Evolutionary conservation across 2,113 vertebrate species (phyloP).

Genomic region (Manacus vitellinus): DNA sequence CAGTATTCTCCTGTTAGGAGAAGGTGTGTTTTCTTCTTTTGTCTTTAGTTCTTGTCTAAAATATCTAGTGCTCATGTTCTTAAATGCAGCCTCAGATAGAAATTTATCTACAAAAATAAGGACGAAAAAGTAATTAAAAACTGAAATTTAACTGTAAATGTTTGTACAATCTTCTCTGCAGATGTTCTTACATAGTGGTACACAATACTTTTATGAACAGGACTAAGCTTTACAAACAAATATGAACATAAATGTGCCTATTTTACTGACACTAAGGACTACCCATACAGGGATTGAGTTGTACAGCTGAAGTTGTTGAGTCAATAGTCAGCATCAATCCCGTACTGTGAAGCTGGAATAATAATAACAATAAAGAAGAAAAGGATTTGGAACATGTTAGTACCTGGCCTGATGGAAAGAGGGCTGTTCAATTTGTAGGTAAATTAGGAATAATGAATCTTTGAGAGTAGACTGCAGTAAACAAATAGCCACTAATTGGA

Average conservation of each 20-base stretch:
- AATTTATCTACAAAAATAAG: neutral
- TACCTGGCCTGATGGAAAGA: conserved; percentile 30
- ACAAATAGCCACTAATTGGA: conserved; percentile 48
- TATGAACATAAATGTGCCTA: neutral
- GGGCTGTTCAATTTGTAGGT: neutral
- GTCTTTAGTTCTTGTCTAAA: neutral
- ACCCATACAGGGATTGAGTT: neutral
- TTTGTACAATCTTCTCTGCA: neutral
- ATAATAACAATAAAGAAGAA: neutral
- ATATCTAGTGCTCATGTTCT: neutral
- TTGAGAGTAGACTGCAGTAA: neutral
- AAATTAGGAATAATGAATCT: conserved; percentile 52
- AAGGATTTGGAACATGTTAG: neutral
- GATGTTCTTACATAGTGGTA: neutral
- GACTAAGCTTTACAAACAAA: neutral
- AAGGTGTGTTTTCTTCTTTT: neutral
- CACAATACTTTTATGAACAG: neutral
- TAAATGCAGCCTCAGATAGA: neutral
- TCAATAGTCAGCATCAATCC: neutral
- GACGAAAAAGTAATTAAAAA: neutral
- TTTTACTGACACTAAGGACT: neutral
- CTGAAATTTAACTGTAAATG: neutral
- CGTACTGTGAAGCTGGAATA: neutral
- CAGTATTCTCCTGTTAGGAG: neutral
- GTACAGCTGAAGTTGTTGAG: neutral